Conservation (phyloP, 1,140 invertebrate genomes). For the Neoseiulus cucumeris region DNA sequence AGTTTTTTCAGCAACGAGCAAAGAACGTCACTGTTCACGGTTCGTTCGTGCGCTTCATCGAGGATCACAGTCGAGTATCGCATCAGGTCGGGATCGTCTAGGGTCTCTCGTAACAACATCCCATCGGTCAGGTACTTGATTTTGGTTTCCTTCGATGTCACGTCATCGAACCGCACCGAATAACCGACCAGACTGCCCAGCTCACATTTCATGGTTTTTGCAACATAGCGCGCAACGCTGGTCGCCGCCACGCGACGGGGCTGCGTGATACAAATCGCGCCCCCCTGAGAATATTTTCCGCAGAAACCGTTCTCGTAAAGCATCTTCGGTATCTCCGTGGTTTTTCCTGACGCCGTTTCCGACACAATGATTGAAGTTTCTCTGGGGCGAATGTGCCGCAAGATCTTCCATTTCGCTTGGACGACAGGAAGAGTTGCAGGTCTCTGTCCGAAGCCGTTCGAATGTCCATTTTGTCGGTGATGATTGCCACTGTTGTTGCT, state of each 20-base stretch:
- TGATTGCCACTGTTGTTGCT: too few relatives aligned
- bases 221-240: neutral
- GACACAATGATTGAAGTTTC: neutral
- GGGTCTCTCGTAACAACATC: slow-evolving; percentile 73
- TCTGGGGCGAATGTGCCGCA: neutral
- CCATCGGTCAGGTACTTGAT: slow-evolving; percentile 79
- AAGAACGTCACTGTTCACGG: slow-evolving; percentile 79
- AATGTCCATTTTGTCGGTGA: neutral
- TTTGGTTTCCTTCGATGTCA: slow-evolving; percentile 48
- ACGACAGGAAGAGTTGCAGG: neutral
- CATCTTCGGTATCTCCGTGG: slow-evolving; percentile 2
- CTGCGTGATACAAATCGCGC: neutral
- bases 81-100: slow-evolving; percentile 35
- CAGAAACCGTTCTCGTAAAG: neutral
- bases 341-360: neutral
- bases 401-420: neutral
- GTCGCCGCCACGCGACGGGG: neutral
- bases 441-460: neutral
- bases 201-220: neutral
- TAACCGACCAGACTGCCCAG: slow-evolving; percentile 44
- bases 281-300: neutral
- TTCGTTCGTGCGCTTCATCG: slow-evolving; percentile 93
- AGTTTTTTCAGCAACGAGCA: slow-evolving; percentile 60
- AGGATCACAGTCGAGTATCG: slow-evolving; percentile 70
- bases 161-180: slow-evolving; percentile 76